These are phyloP conservation scores for Stenichneumon culpator DNA, from an alignment of 2,888 invertebrate species.

Conservation along the genomic window DNA sequence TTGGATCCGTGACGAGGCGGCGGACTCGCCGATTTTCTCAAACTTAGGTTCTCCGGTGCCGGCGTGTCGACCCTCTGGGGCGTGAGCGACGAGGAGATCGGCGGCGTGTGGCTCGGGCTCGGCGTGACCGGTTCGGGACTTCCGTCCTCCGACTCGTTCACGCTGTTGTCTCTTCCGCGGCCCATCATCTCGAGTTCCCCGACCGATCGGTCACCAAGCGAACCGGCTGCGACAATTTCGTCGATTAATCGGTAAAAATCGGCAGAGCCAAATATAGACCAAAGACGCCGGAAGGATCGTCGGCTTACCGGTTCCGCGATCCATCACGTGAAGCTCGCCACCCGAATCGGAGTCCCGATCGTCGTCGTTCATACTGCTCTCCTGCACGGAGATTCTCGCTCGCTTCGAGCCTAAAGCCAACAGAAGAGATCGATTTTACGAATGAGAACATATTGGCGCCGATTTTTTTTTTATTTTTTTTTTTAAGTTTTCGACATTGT, in stretches of 20 bases:
- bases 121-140: conserved; percentile 81
- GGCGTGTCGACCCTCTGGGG: conserved; percentile 84
- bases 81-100: conserved; percentile 79
- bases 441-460: no score
- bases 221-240: conserved; percentile 7
- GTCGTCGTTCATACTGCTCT: conserved; percentile 85
- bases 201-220: conserved; percentile 48
- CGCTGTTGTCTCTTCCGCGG: conserved; percentile 78
- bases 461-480: no score
- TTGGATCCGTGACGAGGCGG: conserved; percentile 80
- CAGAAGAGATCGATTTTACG: background rate
- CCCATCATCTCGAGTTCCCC: conserved; percentile 72
- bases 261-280: background rate
- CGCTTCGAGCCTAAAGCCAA: conserved; percentile 84
- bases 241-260: background rate
- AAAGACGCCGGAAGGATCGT: background rate
- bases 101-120: conserved; percentile 81
- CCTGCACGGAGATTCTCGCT: conserved; percentile 85
- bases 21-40: conserved; percentile 88
- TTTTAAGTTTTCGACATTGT: no score
- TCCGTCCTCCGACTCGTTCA: conserved; percentile 82
- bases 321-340: conserved; percentile 75
- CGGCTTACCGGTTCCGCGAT: conserved; percentile 74
- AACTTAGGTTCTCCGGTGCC: conserved; percentile 93
- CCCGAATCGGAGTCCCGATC: conserved; percentile 84